Evolutionary conservation across 1,140 invertebrate species (phyloP).

Genomic region (Platyscapa corneri): DNA sequence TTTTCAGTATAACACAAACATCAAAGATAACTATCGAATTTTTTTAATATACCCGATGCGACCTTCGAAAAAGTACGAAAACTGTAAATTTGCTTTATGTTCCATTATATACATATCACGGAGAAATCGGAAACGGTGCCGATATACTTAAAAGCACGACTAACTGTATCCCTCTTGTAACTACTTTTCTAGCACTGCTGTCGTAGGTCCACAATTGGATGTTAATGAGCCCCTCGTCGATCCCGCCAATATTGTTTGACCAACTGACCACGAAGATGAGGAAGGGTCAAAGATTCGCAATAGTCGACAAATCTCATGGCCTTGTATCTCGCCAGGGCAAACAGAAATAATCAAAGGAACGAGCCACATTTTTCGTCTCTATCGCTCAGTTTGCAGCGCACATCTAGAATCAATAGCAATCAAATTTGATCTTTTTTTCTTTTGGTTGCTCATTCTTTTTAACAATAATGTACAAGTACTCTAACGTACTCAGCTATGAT

Average conservation of each 20-base stretch:
- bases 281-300: not conserved
- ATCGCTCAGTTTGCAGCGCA: not conserved
- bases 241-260: constrained; percentile 51
- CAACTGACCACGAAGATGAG: not conserved
- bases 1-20: not conserved
- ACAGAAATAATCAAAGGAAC: not conserved
- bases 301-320: too few species aligned
- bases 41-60: not conserved
- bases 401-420: not conserved
- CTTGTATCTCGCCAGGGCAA: not conserved
- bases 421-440: not conserved
- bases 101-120: not conserved
- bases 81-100: not conserved
- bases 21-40: not conserved
- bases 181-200: constrained; percentile 70
- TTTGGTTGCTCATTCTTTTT: not conserved
- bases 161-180: constrained; percentile 19
- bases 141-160: not conserved
- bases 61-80: not conserved
- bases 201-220: constrained; percentile 68
- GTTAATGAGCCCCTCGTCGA: constrained; percentile 68
- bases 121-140: not conserved
- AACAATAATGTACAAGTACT: too few species aligned
- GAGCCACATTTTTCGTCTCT: not conserved
- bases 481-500: too few species aligned